Percentiles rank a stretch among this genome's conserved stretches.
Evolutionary conservation across 2,888 invertebrate species (phyloP).

Genomic region (Pemphredon lugubris): DNA sequence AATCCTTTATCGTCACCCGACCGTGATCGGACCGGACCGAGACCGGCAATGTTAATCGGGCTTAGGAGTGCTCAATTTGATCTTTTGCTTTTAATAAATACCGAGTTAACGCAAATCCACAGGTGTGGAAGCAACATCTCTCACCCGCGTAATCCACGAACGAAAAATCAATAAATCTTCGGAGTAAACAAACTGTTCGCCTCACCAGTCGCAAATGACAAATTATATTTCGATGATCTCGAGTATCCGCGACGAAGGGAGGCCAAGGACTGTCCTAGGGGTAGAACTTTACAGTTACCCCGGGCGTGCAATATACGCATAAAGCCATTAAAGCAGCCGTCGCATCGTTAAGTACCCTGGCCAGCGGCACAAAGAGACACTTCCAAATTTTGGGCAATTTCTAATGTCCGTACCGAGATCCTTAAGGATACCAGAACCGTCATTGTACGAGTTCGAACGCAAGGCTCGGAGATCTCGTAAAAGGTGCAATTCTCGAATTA

Average conservation of each 20-base stretch:
- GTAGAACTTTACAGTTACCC: constrained; percentile 44
- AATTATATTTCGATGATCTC: constrained; percentile 14
- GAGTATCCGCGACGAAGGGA: background rate
- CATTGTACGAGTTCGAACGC: constrained; percentile 2
- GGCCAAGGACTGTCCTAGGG: constrained; percentile 19
- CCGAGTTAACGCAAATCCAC: no score
- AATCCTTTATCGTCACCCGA: no score
- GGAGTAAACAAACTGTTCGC: no score
- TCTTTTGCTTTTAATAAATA: no score
- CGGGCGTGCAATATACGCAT: constrained; percentile 67
- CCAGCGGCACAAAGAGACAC: constrained; percentile 55
- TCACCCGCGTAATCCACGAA: background rate
- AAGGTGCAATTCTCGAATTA: constrained; percentile 14
- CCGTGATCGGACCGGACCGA: no score
- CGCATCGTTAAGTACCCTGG: constrained; percentile 63
- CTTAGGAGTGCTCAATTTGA: no score
- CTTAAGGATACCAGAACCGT: constrained; percentile 10
- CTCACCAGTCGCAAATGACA: constrained; percentile 1
- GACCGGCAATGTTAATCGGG: no score
- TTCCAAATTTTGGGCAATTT: constrained; percentile 63
- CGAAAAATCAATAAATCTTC: background rate
- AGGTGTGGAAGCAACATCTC: background rate
- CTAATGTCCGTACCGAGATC: constrained; percentile 48
- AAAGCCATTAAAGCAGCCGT: constrained; percentile 67
- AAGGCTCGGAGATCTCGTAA: constrained; percentile 8